These are phyloP conservation scores for Drosophila pseudotakahashii DNA, from an alignment of 2,888 invertebrate genomes.

Conservation along the genomic window DNA sequence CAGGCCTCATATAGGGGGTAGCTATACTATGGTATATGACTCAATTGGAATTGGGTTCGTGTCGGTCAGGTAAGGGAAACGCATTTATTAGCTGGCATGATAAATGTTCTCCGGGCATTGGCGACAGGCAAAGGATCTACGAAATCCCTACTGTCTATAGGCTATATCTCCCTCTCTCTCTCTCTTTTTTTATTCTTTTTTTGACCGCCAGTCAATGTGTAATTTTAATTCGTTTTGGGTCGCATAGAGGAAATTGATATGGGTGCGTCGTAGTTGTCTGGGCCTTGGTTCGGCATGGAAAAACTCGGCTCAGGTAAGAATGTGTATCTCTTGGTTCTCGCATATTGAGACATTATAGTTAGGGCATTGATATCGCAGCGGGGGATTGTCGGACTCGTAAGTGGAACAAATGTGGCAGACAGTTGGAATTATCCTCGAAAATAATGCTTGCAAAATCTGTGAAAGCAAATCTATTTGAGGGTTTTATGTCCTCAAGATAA, in stretches of 20 bases:
- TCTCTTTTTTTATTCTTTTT: background rate
- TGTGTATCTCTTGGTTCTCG: constrained; percentile 15
- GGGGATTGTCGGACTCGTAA: constrained; percentile 62
- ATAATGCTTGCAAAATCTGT: constrained; percentile 33
- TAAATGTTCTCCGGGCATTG: constrained; percentile 62
- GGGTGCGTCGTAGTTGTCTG: constrained; percentile 55
- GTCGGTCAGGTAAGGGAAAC: constrained; percentile 64
- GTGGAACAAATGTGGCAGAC: constrained; percentile 60
- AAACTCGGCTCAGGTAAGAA: constrained; percentile 54
- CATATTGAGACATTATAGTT: constrained; percentile 72
- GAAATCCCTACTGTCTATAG: constrained; percentile 10
- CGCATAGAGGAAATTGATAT: constrained; percentile 65
- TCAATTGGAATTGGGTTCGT: constrained; percentile 65
- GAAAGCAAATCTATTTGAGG: background rate
- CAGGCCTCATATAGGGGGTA: constrained; percentile 27
- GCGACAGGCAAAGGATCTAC: constrained; percentile 53
- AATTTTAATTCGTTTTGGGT: constrained; percentile 77
- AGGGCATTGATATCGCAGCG: constrained; percentile 52
- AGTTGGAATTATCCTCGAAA: constrained; percentile 32
- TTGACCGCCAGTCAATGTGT: constrained; percentile 55
- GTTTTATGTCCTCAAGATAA: constrained; percentile 7
- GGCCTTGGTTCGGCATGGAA: constrained; percentile 31
- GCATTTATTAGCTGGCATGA: constrained; percentile 76
- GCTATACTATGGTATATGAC: constrained; percentile 52
- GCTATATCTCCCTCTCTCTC: background rate